A percentile compares a stretch with the other conserved stretches of the same genome.
These are phyloP conservation scores for Triplophysa siluroides DNA, from an alignment of 2,113 vertebrate genomes.

Conservation along the genomic window DNA sequence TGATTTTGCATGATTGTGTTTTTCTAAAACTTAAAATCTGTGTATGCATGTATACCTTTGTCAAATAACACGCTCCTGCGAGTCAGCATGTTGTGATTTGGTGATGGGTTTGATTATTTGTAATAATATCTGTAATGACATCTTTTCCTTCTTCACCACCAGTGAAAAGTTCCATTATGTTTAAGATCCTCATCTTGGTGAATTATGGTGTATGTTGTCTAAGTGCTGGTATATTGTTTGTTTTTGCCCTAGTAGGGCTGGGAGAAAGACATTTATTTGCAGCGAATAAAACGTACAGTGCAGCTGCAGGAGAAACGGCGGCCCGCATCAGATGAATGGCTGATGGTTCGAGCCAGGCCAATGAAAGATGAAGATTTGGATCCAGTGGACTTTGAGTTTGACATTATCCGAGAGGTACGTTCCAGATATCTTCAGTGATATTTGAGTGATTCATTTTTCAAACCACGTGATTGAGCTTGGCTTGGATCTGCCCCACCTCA, in stretches of 20 bases:
- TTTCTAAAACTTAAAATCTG: background rate
- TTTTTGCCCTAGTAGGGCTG: constrained; percentile 77
- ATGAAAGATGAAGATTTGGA: constrained; percentile 83
- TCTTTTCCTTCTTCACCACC: background rate
- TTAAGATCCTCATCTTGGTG: background rate
- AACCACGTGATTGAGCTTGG: background rate
- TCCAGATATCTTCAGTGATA: background rate
- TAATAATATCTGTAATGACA: background rate
- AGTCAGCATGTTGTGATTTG: constrained; percentile 19
- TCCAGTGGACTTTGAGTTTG: constrained; percentile 86
- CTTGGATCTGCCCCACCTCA: constrained; percentile 52
- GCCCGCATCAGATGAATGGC: constrained; percentile 73
- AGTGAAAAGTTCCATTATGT: background rate
- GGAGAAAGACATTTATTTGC: constrained; percentile 86
- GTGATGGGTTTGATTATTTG: constrained; percentile 39
- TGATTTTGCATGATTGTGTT: constrained; percentile 16
- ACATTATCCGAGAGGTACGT: constrained; percentile 90
- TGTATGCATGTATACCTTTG: background rate
- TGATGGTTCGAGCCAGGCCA: constrained; percentile 68
- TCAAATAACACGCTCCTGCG: background rate
- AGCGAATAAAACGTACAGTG: constrained; percentile 75
- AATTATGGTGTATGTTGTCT: background rate
- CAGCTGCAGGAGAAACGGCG: constrained; percentile 66
- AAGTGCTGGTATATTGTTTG: constrained; percentile 57
- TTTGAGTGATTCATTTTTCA: background rate